Base-by-base conservation (phyloP, 2,113 vertebrate species). In the Cephalopholis sonnerati region DNA sequence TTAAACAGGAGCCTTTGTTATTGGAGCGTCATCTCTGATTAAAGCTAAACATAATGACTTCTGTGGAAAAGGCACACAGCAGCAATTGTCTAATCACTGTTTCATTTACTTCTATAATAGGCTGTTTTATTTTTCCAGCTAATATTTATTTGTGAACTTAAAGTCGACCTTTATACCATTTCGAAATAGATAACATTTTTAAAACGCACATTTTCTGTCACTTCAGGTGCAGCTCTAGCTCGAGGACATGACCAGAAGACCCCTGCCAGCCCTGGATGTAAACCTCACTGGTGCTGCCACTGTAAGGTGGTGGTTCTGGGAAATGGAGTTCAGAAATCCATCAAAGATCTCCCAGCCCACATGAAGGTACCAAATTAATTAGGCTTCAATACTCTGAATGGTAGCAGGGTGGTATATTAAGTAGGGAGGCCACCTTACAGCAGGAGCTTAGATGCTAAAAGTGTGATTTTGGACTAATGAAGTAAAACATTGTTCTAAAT, bases 261-360 rank as follows among this genome's bases (percentile, higher is more conserved):
- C 5, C 82, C 91, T 9, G 96, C 93, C 57, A 90, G 94, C 80
- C 87, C 96, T 2, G 96, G 94, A 0, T 82, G 96, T 83, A 96
- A 96, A 81, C 96, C 97, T 15, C 97, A 97, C 5, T 99, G 98
- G 98, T 99, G 98, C 86, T 97, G 96, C 79, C 96, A 99, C 81
- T 99, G 98, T 92, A 98, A 97, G 83, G 98, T 99, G 46, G 98
- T 99, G 25, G 95, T 99, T 82, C 95, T 99, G 72, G 98, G 98
- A 27, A 97, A 96, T 29, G 98, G 97, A 0, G 98, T 99, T 39
- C 94, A 96, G 73, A 99, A 98, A 85, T 93, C 96, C 22, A 90
- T 93, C 89, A 96, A 94, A 93, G 97, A 98, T 73, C 94, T 97
- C 55, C 94, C 96, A 61, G 93, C 92, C 50, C 93, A 95, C 84